Evolutionary conservation across 2,888 invertebrate species (phyloP), one percentile per base, ranked within the genome.

Genomic region (Lasius platythorax): DNA sequence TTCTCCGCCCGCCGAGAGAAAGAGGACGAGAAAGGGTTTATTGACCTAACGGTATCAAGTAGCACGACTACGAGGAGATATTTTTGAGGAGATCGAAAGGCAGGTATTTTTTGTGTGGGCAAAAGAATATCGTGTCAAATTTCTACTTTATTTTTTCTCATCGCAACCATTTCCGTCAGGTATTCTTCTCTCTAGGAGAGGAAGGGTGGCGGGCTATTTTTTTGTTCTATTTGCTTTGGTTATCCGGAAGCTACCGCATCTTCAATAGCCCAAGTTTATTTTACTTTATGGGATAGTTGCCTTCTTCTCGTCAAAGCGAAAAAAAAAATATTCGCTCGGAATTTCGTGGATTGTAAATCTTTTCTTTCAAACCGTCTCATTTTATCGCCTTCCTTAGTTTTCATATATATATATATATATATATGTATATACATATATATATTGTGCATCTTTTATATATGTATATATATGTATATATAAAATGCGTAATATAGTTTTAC

Each of bases 161-260:
- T 85, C 76, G 78, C 63, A 56, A 11, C 30, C 12, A 58, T 43
- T 64, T 33, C 23, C 46, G 18, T 11, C 90, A 86, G 87, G 88
- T 88, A 90, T 70, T 64, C 30, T 74, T 76, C 40, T 33, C 18
- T 5, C 28, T 53, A n/a, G 53, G n/a, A 50, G 5, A 30, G 68
- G 88, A 91, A 88, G 88, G 87, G 85, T 85, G 88, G 68, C 61
- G 68, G 56, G 40, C 37, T 63, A 72, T 92, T 91, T 93, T 92
- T 92, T 91, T 90, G 37, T 87, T 75, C 84, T 85, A 92, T 92
- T 94, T 92, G 93, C 91, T 91, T 91, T 91, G 91, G 91, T 92
- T 93, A 91, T 91, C 87, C 88, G 88, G 87, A 85, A 92, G 89
- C 89, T 87, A 88, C 91, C 90, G 89, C 89, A 87, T 87, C 84